phyloP scores from a whole-genome alignment of 2,113 vertebrate genomes.

The Telmatochromis sp. region DNA sequence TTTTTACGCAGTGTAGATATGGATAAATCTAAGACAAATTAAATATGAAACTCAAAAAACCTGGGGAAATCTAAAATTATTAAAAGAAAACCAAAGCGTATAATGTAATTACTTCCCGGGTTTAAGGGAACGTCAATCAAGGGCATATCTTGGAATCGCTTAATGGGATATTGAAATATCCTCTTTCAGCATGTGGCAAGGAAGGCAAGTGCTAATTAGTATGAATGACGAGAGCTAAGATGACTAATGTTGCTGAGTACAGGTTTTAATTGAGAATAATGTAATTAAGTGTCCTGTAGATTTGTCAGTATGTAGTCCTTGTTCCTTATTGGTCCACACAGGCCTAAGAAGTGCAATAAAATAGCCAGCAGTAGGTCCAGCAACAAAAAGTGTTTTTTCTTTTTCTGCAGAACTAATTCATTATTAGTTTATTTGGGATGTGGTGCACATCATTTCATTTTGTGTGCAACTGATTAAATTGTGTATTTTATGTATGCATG shows the following conservation, averaged over 20 bases:
- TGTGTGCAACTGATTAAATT: not conserved
- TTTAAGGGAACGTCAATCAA: constrained; percentile 73
- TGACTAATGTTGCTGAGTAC: constrained; percentile 75
- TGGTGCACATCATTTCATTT: constrained; percentile 8
- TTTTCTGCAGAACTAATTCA: not conserved
- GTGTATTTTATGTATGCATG: not conserved
- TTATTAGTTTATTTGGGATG: not conserved
- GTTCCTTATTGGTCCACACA: constrained; percentile 52
- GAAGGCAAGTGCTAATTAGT: constrained; percentile 72
- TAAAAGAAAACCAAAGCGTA: constrained; percentile 61
- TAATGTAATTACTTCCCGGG: constrained; percentile 69
- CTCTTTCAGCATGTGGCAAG: constrained; percentile 64
- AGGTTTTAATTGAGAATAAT: constrained; percentile 78
- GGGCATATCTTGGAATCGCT: constrained; percentile 65
- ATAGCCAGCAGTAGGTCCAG: constrained; percentile 2
- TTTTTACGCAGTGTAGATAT: not conserved
- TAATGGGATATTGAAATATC: constrained; percentile 78
- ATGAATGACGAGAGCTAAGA: constrained; percentile 72
- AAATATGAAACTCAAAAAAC: constrained; percentile 20
- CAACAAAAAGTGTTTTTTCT: not conserved
- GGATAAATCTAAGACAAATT: not conserved
- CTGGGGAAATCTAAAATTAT: constrained; percentile 55
- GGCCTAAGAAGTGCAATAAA: not conserved
- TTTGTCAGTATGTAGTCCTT: constrained; percentile 59
- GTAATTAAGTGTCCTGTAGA: constrained; percentile 69